Evolutionary conservation across 2,113 vertebrate species (phyloP), one percentile per base, ranked within the genome.

Genomic region (Podocnemis expansa): DNA sequence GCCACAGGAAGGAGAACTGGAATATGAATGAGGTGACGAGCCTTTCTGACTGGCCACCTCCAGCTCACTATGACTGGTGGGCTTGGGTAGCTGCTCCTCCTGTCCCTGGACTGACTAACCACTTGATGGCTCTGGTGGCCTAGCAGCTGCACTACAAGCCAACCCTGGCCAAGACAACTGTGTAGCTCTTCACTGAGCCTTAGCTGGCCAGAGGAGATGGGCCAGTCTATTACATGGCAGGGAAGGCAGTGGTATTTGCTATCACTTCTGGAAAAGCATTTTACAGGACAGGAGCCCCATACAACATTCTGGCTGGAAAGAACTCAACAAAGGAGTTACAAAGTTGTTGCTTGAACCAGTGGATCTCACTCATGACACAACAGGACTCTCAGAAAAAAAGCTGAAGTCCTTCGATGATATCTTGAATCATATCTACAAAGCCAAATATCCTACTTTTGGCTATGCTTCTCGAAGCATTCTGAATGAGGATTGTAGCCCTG

Each of bases 301-400:
- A 99, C 88, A 99, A 99, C 29, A 98, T 98, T 34, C 97, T 99
- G 91, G 98, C 97, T 2, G 99, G 99, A 47, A 99, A 98, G 85
- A 99, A 99, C 95, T 98, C 98, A 78, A 99, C 99, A 45, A 98
- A 95, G 99, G 98, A 12, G 99, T 99, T 86, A 99, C 99, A 90
- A 99, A 99, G 97, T 99, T 99, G 99, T 99, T 99, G 31, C 98
- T 99, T 94, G 98, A 99, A 82, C 98, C 99, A 13, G 98, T 98
- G 81, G 99, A 99, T 97, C 98, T 99, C 96, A 99, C 98, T 7
- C 97, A 99, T 92, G 99, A 99, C 90, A 99, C 96, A 24, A 97
- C 98, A 2, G 99, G 98, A 63, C 99, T 99, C 67, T 98, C 98
- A 0, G 98, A 98, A 29, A 98, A 99, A 43, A 97, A 99, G 94